Base-by-base conservation (phyloP, 2,797 vertebrate species). In the Anabacerthia variegaticeps region DNA sequence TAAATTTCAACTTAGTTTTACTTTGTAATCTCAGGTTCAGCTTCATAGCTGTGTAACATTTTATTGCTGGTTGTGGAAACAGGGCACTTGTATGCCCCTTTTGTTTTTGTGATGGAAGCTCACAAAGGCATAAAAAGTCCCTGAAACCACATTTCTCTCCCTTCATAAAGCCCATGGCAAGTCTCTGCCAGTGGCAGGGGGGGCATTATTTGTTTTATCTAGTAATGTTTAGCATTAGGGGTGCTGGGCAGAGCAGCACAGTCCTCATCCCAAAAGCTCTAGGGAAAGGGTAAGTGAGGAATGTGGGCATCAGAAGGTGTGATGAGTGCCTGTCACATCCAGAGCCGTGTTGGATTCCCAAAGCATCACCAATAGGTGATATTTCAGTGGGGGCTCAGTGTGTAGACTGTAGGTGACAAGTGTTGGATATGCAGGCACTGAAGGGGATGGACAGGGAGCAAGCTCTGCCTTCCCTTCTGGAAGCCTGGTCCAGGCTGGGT, bases 1-100 rank as follows among this genome's bases (percentile, higher is more conserved):
- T 85, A 71, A 32, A 68, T 93, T 94, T 91, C 69, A 89, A 3
- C 19, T 54, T 28, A 39, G 58, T 72, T 81, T 90, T 48, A 79
- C 41, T 87, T 88, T 54, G 76, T 89, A 72, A 67, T 89, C 30
- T 74, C 26, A 30, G 26, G 16, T 80, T 85, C 49, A 36, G 48
- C 52, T 76, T 85, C 13, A 2, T 46, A 34, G 36, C 21, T 59
- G 79, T 27, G 9, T 78, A 54, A 44, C 6, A 44, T 44, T 91
- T 87, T 73, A 73, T 27, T 74, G 78, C 16, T 34, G 48, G 22
- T 55, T 30, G 16, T 58, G 49, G 52, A 91, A 85, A 82, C 17
- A 44, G 7, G 17, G 28, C 1, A 2, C 20, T 52, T 49, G 14
- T 52, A 56, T 18, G 9, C 17, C 32, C 6, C 10, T 93, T 54